phyloP scores from a whole-genome alignment of 2,797 vertebrate genomes.

The Spea hammondii region DNA sequence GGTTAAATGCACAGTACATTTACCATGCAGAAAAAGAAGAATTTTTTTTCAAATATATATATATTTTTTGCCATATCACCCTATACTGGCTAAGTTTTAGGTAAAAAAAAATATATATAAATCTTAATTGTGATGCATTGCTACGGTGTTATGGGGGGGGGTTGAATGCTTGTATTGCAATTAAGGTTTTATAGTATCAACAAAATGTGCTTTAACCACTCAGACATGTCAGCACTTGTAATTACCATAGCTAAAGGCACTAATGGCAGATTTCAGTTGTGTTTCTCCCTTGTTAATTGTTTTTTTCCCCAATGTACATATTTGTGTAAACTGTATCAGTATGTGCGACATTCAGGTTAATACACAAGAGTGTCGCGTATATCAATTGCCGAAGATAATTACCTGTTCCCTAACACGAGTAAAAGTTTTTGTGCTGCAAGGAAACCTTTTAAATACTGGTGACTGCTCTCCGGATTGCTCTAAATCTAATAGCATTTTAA shows the following conservation, averaged over 20 bases:
- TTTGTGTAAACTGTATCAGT: constrained; percentile 29
- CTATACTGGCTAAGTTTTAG: neutral
- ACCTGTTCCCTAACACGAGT: neutral
- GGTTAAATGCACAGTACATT: too few relatives aligned
- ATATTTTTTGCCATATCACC: too few relatives aligned
- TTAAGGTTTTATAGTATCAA: constrained; percentile 63
- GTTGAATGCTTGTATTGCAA: constrained; percentile 66
- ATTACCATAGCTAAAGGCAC: constrained; percentile 62
- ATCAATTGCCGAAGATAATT: neutral
- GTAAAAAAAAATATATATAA: neutral
- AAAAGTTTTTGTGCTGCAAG: too few relatives aligned
- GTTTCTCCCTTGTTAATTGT: constrained; percentile 67
- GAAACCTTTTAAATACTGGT: too few relatives aligned
- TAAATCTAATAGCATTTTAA: too few relatives aligned
- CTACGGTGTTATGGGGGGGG: constrained; percentile 51
- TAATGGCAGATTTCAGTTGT: constrained; percentile 59
- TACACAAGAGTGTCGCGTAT: neutral
- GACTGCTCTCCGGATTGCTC: too few relatives aligned
- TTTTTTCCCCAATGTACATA: constrained; percentile 45
- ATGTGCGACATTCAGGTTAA: neutral
- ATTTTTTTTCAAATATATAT: too few relatives aligned
- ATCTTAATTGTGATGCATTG: neutral
- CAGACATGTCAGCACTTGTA: constrained; percentile 61
- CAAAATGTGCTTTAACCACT: constrained; percentile 64
- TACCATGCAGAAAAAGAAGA: too few relatives aligned